phyloP scores from a whole-genome alignment of 2,888 invertebrate genomes.

The Zonitis immaculata region DNA sequence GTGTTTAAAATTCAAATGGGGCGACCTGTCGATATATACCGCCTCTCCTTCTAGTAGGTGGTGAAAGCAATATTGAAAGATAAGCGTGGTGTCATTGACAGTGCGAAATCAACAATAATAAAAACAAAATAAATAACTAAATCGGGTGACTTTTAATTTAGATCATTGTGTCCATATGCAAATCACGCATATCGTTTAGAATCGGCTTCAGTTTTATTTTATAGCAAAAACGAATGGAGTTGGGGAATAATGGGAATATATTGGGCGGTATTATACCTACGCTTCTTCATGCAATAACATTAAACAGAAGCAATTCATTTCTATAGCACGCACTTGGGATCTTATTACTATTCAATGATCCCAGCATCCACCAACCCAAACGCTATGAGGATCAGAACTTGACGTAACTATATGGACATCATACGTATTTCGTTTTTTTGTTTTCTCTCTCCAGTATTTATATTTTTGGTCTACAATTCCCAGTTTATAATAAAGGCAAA shows the following conservation, averaged over 20 bases:
- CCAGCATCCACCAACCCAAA: conserved; percentile 40
- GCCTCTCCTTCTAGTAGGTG: conserved; percentile 23
- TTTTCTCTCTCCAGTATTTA: background rate
- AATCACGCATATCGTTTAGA: conserved; percentile 48
- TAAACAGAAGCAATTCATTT: conserved; percentile 46
- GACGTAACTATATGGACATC: no score
- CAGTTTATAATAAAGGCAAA: background rate
- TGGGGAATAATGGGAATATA: conserved; percentile 23
- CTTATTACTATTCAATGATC: conserved; percentile 52
- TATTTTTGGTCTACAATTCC: background rate
- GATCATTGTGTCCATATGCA: conserved; percentile 47
- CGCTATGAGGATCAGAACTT: no score
- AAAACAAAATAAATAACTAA: background rate
- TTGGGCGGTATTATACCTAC: conserved; percentile 38
- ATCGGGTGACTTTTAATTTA: conserved; percentile 43
- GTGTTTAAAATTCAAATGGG: conserved; percentile 44
- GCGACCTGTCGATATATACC: conserved; percentile 29
- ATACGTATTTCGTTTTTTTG: no score
- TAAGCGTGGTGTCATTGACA: background rate
- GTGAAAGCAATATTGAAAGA: conserved; percentile 23
- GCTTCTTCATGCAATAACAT: conserved; percentile 38
- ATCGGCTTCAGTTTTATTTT: conserved; percentile 46
- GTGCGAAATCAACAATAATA: no score
- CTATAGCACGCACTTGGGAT: conserved; percentile 45
- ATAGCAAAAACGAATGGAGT: conserved; percentile 38